Conservation (phyloP, 53 echinoderm and acorn worm genomes). For the Hippasteria phrygiana region DNA sequence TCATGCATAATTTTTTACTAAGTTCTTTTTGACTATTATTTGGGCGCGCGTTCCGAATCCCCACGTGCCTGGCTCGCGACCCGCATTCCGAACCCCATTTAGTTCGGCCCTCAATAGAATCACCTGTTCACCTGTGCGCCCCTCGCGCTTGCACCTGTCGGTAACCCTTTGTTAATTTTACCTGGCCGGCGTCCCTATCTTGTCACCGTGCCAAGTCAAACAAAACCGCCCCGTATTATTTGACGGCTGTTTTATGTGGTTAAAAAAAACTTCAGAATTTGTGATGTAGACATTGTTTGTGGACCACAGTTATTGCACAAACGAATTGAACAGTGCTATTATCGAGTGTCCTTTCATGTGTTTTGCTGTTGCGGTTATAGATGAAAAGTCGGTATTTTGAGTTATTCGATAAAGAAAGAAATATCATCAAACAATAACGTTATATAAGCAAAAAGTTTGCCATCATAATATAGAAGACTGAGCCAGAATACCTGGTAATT, state of each 20-base stretch:
- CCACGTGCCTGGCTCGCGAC: slow-evolving; percentile 16
- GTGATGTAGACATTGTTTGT: not conserved
- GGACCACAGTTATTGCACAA: not conserved
- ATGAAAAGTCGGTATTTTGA: no score
- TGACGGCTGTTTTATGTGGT: slow-evolving; percentile 33
- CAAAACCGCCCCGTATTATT: not conserved
- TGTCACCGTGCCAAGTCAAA: slow-evolving; percentile 58
- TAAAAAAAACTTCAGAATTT: not conserved
- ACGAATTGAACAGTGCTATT: not conserved
- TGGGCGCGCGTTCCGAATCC: not conserved
- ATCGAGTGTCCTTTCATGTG: not conserved
- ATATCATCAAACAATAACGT: no score
- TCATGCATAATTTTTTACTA: not conserved
- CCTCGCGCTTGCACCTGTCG: slow-evolving; percentile 33
- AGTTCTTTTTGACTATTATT: not conserved
- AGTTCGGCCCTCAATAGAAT: not conserved
- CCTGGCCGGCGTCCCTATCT: slow-evolving; percentile 62
- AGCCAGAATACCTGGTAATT: no score
- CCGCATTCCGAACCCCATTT: not conserved
- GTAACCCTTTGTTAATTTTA: slow-evolving; percentile 13
- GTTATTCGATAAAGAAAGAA: no score
- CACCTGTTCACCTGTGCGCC: slow-evolving; percentile 39
- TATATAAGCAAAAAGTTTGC: no score
- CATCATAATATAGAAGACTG: no score
- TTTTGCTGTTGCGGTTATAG: not conserved